Evolutionary conservation across 2,797 vertebrate genomes (phyloP).

Genomic region (Streptopelia turtur): DNA sequence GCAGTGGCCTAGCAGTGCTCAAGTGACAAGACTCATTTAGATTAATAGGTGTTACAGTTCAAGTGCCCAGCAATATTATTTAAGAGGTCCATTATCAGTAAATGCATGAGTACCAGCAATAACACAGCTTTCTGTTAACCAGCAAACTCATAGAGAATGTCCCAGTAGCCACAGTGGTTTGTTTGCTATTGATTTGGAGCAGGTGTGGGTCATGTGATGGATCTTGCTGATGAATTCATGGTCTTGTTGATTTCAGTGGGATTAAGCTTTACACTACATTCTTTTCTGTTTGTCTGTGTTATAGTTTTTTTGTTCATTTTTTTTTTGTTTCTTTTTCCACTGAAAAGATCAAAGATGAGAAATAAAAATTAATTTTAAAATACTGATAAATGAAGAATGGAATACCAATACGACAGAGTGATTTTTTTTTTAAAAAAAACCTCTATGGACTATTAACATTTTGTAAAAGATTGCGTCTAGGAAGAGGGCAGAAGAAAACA

Average conservation of each 20-base stretch:
- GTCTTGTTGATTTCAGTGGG: neutral
- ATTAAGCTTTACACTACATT: neutral
- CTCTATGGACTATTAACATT: neutral
- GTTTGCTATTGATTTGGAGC: neutral
- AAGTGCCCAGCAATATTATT: neutral
- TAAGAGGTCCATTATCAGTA: neutral
- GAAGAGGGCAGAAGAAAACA: conserved; percentile 1
- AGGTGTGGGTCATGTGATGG: neutral
- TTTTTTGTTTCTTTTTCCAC: neutral
- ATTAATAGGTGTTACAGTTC: neutral
- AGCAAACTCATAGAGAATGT: neutral
- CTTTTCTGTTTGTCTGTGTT: neutral
- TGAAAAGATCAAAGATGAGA: neutral
- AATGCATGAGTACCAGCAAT: neutral
- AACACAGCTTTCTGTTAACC: neutral
- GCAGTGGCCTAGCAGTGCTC: neutral
- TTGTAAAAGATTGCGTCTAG: neutral
- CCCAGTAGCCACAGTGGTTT: neutral
- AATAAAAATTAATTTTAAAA: neutral
- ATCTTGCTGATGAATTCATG: neutral
- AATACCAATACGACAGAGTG: neutral
- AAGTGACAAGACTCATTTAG: neutral
- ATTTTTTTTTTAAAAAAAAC: neutral
- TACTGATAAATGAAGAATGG: neutral
- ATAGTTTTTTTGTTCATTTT: neutral